Evolutionary conservation across 2,888 invertebrate species (phyloP).

Genomic region (Acholoe squamosa): DNA sequence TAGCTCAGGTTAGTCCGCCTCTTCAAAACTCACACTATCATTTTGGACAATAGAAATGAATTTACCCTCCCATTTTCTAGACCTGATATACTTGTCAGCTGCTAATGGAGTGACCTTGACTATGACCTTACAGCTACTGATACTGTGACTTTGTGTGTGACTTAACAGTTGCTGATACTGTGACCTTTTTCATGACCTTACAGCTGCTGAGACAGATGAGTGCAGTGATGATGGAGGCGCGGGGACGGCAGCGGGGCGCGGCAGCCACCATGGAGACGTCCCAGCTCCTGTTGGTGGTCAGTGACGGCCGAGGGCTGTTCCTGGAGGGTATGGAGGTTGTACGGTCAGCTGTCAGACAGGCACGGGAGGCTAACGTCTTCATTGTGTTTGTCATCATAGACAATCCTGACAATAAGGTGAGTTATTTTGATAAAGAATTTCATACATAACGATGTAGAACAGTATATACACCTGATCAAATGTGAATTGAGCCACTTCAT

Average conservation of each 20-base stretch:
- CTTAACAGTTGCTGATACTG: too few relatives aligned
- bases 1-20: slow-evolving; percentile 86
- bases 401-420: slow-evolving; percentile 93
- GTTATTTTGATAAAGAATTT: neutral
- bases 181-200: slow-evolving; percentile 63
- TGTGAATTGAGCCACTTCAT: too few relatives aligned
- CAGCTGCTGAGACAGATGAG: slow-evolving; percentile 90
- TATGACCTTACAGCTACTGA: too few relatives aligned
- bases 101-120: too few relatives aligned
- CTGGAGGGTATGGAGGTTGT: slow-evolving; percentile 91
- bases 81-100: too few relatives aligned
- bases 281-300: slow-evolving; percentile 94
- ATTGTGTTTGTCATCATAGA: slow-evolving; percentile 97
- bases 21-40: neutral
- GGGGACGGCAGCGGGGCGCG: slow-evolving; percentile 72
- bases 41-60: too few relatives aligned
- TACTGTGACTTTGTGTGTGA: too few relatives aligned
- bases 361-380: slow-evolving; percentile 93
- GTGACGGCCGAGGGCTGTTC: slow-evolving; percentile 97
- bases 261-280: slow-evolving; percentile 66
- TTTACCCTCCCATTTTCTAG: too few relatives aligned
- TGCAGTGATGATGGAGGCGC: slow-evolving; percentile 85
- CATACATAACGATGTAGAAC: too few relatives aligned
- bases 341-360: slow-evolving; percentile 90
- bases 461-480: too few relatives aligned